These are phyloP conservation scores for Syngnathoides biaculeatus DNA, from an alignment of 2,113 vertebrate species.

Conservation along the genomic window DNA sequence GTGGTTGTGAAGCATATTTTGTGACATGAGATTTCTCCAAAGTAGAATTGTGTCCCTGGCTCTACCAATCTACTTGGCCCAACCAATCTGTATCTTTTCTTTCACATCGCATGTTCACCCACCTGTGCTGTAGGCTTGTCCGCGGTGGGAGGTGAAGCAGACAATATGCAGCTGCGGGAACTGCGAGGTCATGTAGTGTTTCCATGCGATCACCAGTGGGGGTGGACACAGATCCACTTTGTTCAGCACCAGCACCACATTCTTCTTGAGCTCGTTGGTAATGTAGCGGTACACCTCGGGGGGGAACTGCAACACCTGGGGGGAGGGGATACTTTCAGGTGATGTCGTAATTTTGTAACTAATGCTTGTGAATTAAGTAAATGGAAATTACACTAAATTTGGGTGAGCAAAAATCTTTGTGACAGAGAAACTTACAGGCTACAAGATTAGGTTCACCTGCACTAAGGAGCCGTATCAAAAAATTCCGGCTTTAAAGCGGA, in stretches of 20 bases:
- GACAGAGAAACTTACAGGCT: too few species aligned
- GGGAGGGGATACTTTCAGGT: not conserved
- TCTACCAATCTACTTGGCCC: too few species aligned
- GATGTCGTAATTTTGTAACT: not conserved
- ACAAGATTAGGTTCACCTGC: not conserved
- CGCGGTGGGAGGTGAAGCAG: constrained; percentile 85
- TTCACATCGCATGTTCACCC: constrained; percentile 37
- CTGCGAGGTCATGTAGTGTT: constrained; percentile 81
- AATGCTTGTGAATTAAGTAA: not conserved
- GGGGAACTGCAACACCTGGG: constrained; percentile 85
- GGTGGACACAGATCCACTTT: constrained; percentile 84
- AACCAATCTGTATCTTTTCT: not conserved
- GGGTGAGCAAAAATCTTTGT: not conserved
- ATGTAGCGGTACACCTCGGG: constrained; percentile 83
- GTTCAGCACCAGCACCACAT: constrained; percentile 85
- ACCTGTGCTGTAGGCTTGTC: constrained; percentile 71
- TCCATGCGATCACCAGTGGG: constrained; percentile 84
- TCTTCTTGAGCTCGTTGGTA: constrained; percentile 78
- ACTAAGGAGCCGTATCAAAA: not conserved
- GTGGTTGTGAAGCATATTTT: too few species aligned
- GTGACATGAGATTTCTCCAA: too few species aligned
- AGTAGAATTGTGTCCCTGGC: too few species aligned
- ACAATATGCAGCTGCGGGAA: constrained; percentile 81
- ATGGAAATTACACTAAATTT: not conserved
- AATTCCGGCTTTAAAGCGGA: not conserved